Evolutionary conservation across 2,797 vertebrate species (phyloP), one percentile per base, ranked within the genome.

Genomic region (Sebastes trivittatus): DNA sequence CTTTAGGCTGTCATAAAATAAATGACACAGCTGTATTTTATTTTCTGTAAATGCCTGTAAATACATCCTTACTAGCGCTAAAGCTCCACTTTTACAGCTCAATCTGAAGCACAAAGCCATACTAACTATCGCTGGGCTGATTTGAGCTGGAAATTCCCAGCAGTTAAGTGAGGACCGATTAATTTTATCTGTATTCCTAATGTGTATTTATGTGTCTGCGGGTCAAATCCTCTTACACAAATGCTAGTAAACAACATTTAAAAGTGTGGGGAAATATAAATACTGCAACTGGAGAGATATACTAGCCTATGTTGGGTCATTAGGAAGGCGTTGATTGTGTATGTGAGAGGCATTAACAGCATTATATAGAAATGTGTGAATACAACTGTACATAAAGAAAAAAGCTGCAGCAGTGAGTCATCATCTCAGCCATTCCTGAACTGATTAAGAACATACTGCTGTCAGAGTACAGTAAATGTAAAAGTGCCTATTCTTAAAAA

Each of bases 181-280:
- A 10, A 70, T 83, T 87, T 87, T 64, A 89, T 90, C 81, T 85
- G 64, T 42, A 71, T 78, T 84, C 64, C 58, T 85, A 87, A 89
- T 85, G 89, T 90, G 90, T 81, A 82, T 89, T 92, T 88, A 90
- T 90, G 82, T 36, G 82, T 88, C 70, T 80, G 76, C 5, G 72
- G 81, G 72, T 91, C 84, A 87, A 89, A 92, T 91, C 87, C 85
- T 86, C 89, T 92, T 89, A 89, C 54, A 74, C 8, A 56, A 42
- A 56, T 56, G 77, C 70, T 72, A 81, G 80, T 86, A 80, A 88
- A 86, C 78, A 85, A 62, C 80, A 78, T 81, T 82, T 62, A 61
- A 67, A 78, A 42, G n/a, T 18, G 36, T 18, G 32, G 30, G 62
- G 20, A 76, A 77, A 16, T 11, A 20, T 2, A 14, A 76, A 58